These are phyloP conservation scores for Dasysyrphus albostriatus DNA, from an alignment of 2,888 invertebrate genomes.

Conservation along the genomic window DNA sequence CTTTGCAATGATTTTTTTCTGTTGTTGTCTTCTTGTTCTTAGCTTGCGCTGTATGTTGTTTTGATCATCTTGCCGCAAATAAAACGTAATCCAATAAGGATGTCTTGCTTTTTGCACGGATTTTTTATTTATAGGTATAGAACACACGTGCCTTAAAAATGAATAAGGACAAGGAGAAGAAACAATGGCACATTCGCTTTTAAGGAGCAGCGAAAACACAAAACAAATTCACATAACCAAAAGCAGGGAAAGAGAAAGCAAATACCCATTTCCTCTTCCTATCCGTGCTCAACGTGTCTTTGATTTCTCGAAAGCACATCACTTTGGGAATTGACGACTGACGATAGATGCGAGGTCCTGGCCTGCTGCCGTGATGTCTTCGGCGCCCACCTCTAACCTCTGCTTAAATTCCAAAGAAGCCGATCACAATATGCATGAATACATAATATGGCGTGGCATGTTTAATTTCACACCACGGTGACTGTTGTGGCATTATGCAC, in stretches of 20 bases:
- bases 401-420: constrained; percentile 25
- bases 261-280: constrained; percentile 64
- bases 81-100: constrained; percentile 65
- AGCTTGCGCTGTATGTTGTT: not conserved
- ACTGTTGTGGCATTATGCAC: constrained; percentile 75
- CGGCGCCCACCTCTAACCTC: constrained; percentile 13
- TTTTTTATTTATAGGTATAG: constrained; percentile 67
- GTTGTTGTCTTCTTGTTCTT: constrained; percentile 17
- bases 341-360: constrained; percentile 65
- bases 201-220: not conserved
- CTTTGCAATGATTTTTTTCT: constrained; percentile 30
- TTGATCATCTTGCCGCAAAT: constrained; percentile 15
- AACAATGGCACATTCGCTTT: constrained; percentile 53
- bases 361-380: constrained; percentile 16
- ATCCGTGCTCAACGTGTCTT: constrained; percentile 68
- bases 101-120: constrained; percentile 59
- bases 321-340: constrained; percentile 68
- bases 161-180: constrained; percentile 13
- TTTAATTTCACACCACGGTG: constrained; percentile 76
- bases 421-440: constrained; percentile 68
- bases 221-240: no score
- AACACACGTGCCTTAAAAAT: constrained; percentile 35
- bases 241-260: no score
- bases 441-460: constrained; percentile 76
- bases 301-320: constrained; percentile 59